Conservation (phyloP, 2,888 invertebrate species). For the Drymonia ruficornis region DNA sequence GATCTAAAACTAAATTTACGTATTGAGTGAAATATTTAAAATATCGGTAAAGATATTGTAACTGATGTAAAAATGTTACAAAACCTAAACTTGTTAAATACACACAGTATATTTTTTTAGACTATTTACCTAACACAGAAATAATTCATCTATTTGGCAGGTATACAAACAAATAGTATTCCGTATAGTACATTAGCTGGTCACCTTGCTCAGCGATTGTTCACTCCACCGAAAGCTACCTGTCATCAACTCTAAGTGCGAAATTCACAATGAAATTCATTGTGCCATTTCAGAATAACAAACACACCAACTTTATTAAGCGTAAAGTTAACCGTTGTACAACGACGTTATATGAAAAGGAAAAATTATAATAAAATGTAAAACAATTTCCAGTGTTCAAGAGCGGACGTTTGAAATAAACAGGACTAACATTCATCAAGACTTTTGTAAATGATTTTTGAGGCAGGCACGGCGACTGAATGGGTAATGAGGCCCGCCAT, state of each 20-base stretch:
- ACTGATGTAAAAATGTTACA: too few species aligned
- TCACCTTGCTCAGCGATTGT: conserved; percentile 13
- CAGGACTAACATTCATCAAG: conserved; percentile 67
- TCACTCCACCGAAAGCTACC: conserved; percentile 22
- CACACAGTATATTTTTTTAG: too few species aligned
- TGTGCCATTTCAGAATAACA: conserved; percentile 13
- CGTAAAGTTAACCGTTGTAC: conserved; percentile 8
- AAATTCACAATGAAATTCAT: conserved; percentile 23
- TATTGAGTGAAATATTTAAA: conserved; percentile 14
- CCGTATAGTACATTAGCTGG: background rate
- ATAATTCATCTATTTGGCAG: too few species aligned
- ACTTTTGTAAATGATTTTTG: conserved; percentile 76
- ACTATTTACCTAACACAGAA: too few species aligned
- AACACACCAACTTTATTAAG: conserved; percentile 24
- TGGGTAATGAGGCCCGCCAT: conserved; percentile 75
- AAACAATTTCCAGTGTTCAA: conserved; percentile 41
- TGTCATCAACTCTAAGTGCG: conserved; percentile 27
- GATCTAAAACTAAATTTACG: conserved; percentile 25
- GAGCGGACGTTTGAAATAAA: conserved; percentile 47
- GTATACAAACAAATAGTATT: too few species aligned
- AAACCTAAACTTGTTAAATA: too few species aligned
- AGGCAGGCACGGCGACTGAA: conserved; percentile 70
- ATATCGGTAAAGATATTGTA: too few species aligned
- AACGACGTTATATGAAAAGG: conserved; percentile 12
- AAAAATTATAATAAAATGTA: conserved; percentile 33